Conservation (phyloP, 2,888 invertebrate species). For the Prosopocoilus inquinatus region DNA sequence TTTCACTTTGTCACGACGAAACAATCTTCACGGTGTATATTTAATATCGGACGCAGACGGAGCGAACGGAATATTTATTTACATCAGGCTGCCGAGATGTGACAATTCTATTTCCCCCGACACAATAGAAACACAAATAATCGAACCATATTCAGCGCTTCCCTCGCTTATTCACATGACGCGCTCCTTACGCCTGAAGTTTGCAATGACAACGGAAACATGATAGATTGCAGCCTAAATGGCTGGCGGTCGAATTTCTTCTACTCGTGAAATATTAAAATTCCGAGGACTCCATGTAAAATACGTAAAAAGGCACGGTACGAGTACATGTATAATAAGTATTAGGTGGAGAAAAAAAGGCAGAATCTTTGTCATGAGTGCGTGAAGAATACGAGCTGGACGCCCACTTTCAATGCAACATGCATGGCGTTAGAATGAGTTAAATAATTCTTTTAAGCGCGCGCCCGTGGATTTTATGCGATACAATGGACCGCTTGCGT, state of each 20-base stretch:
- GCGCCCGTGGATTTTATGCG: too few species aligned
- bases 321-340: too few species aligned
- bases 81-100: slow-evolving; percentile 25
- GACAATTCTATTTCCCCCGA: slow-evolving; percentile 27
- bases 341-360: too few species aligned
- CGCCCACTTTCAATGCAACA: too few species aligned
- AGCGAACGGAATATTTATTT: slow-evolving; percentile 25
- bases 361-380: too few species aligned
- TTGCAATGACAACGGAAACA: neutral
- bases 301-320: too few species aligned
- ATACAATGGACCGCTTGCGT: too few species aligned
- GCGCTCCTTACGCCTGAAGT: neutral
- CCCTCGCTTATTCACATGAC: neutral
- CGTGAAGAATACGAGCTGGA: too few species aligned
- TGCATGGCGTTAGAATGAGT: too few species aligned
- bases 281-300: neutral
- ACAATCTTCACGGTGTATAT: slow-evolving; percentile 25
- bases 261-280: neutral
- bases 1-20: slow-evolving; percentile 11
- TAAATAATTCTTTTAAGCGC: too few species aligned
- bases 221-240: neutral
- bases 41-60: slow-evolving; percentile 25
- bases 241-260: neutral
- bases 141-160: slow-evolving; percentile 20
- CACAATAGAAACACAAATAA: slow-evolving; percentile 28